A percentile compares a stretch with the other conserved stretches of the same genome.
Conservation (phyloP, 2,888 invertebrate species). For the Melinaea menophilus region DNA sequence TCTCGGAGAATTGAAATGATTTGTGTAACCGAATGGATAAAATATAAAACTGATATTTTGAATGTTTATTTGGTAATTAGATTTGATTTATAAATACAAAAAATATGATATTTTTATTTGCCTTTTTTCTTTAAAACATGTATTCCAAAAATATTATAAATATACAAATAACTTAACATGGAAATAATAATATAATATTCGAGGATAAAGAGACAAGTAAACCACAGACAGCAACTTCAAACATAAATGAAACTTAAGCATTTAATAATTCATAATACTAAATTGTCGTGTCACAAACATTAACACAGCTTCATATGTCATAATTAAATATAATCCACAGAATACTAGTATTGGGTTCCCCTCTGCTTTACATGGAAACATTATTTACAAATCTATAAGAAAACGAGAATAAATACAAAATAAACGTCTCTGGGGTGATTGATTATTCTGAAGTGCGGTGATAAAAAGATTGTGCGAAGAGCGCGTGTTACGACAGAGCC, state of each 20-base stretch:
- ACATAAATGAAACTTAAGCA: background rate
- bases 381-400: constrained; percentile 9
- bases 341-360: constrained; percentile 4
- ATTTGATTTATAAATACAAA: too few species aligned
- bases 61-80: background rate
- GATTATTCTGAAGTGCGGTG: constrained; percentile 4
- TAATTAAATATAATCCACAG: background rate
- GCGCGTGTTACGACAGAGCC: background rate
- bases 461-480: constrained; percentile 8
- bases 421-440: constrained; percentile 13
- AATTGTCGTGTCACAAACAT: too few species aligned
- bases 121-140: too few species aligned
- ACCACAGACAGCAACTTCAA: constrained; percentile 2
- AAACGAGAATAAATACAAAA: constrained; percentile 16
- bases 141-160: too few species aligned
- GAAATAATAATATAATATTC: too few species aligned
- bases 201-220: too few species aligned
- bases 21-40: background rate
- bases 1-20: constrained; percentile 6
- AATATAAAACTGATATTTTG: background rate
- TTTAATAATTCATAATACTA: too few species aligned
- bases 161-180: too few species aligned
- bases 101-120: too few species aligned
- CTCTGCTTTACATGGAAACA: background rate
- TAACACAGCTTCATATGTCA: background rate